phyloP scores from a whole-genome alignment of 2,888 invertebrate genomes.

The Siphonodentalium dalli region DNA sequence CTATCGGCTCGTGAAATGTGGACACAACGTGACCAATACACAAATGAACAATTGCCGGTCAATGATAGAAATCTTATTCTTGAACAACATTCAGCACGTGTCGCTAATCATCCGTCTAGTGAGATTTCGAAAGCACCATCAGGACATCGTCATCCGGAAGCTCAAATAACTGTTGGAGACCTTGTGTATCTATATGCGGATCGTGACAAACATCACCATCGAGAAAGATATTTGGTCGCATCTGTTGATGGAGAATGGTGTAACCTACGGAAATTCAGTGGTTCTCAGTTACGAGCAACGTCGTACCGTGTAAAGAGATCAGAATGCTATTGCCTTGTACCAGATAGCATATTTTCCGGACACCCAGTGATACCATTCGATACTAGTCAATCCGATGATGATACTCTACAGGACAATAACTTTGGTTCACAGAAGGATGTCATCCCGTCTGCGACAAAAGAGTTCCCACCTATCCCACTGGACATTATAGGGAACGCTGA shows the following conservation, averaged over 20 bases:
- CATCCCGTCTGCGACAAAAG: too few relatives aligned
- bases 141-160: neutral
- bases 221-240: conserved; percentile 28
- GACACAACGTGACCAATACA: conserved; percentile 35
- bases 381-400: too few relatives aligned
- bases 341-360: too few relatives aligned
- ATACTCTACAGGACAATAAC: too few relatives aligned
- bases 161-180: conserved; percentile 23
- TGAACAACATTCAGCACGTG: conserved; percentile 17
- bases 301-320: conserved; percentile 27
- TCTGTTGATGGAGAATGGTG: conserved; percentile 28
- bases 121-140: conserved; percentile 26
- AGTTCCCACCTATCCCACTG: too few relatives aligned
- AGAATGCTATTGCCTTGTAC: conserved; percentile 30
- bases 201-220: conserved; percentile 17
- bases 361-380: too few relatives aligned
- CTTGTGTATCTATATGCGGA: conserved; percentile 27
- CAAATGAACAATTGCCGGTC: conserved; percentile 27
- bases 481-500: too few relatives aligned
- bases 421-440: too few relatives aligned
- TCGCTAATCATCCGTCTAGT: conserved; percentile 27
- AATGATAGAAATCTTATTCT: conserved; percentile 23
- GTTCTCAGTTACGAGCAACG: conserved; percentile 21
- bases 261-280: conserved; percentile 25
- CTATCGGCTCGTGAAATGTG: conserved; percentile 33